These are phyloP conservation scores for Thamnophis sirtalis DNA, from an alignment of 2,113 vertebrate genomes.

Conservation along the genomic window DNA sequence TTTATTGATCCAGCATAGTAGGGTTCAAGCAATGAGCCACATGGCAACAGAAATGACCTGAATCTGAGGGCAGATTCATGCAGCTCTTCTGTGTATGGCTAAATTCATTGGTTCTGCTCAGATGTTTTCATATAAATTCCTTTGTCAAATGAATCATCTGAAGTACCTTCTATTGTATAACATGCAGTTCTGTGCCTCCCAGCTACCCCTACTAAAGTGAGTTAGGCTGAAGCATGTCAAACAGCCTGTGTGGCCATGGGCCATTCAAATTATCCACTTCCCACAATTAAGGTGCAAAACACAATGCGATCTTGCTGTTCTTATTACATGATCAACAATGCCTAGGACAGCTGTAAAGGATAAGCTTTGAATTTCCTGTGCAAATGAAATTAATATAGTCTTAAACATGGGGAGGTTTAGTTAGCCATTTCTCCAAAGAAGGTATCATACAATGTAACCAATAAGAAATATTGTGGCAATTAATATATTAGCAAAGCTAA, in stretches of 20 bases:
- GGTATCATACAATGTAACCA: neutral
- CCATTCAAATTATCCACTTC: neutral
- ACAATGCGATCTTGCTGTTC: too few species aligned
- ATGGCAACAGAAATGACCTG: neutral
- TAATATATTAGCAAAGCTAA: neutral
- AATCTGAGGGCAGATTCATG: neutral
- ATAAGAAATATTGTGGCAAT: neutral
- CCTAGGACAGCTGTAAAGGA: neutral
- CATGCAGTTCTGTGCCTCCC: neutral
- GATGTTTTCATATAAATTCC: neutral
- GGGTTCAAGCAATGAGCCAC: neutral
- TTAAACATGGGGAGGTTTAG: neutral
- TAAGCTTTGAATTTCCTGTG: neutral
- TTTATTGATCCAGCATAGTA: neutral
- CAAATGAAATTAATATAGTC: neutral
- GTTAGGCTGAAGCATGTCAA: neutral
- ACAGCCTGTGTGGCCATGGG: neutral
- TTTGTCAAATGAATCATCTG: neutral
- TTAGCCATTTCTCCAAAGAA: neutral
- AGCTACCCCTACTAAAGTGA: neutral
- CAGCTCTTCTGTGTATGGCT: neutral
- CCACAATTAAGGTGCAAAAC: neutral
- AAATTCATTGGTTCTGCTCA: neutral
- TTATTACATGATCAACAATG: neutral
- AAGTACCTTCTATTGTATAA: neutral